phyloP scores from a whole-genome alignment of 2,113 vertebrate genomes.

The Rhinichthys klamathensis region DNA sequence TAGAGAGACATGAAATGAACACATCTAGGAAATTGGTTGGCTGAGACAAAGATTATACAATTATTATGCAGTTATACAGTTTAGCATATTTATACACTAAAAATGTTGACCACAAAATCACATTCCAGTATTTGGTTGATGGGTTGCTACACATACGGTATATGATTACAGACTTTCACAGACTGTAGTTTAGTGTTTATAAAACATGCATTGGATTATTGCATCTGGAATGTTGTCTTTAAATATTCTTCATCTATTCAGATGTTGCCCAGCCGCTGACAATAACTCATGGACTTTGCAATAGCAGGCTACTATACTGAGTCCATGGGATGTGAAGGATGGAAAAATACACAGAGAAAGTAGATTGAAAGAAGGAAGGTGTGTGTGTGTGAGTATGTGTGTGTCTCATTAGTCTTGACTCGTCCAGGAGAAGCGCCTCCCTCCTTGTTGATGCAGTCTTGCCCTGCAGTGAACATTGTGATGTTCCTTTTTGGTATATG shows the following conservation, averaged over 20 bases:
- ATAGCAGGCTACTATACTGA: neutral
- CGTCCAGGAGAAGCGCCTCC: slow-evolving; percentile 19
- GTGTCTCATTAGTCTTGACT: slow-evolving; percentile 49
- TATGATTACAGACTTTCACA: neutral
- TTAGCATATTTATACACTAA: neutral
- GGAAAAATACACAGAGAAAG: neutral
- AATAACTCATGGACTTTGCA: neutral
- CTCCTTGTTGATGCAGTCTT: slow-evolving; percentile 28
- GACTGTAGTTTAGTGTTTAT: neutral
- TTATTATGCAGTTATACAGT: neutral
- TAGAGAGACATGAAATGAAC: neutral
- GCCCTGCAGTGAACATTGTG: slow-evolving; percentile 41
- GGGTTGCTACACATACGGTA: neutral
- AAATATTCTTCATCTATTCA: neutral
- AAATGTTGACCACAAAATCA: neutral
- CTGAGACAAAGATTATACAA: neutral
- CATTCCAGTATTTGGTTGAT: neutral
- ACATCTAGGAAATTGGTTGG: neutral
- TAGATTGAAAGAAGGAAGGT: neutral
- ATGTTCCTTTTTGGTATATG: slow-evolving; percentile 21
- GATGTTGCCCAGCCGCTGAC: slow-evolving; percentile 2
- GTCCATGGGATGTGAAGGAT: neutral
- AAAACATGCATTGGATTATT: neutral
- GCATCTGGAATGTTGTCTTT: neutral
- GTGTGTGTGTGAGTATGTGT: slow-evolving; percentile 31